Base-by-base conservation (phyloP, 1,140 invertebrate species). In the Drosophila prosaltans region DNA sequence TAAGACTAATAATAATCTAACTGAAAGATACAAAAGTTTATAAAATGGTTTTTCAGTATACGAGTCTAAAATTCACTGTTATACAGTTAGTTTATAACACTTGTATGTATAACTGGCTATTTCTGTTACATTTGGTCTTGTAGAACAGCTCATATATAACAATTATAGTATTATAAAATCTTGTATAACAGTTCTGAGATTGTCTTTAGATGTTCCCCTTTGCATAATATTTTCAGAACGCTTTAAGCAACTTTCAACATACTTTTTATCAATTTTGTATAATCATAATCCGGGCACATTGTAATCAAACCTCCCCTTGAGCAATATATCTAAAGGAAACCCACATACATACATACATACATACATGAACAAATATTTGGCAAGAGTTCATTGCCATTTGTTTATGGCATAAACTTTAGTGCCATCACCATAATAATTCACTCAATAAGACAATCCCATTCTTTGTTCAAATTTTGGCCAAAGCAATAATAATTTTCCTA, bases 381-480 rank as follows among this genome's bases (percentile, higher is more conserved):
- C 41, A 66, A 54, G 58, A 74, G 79, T 82, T 81, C 59, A 82
- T 72, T 74, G 74, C 51, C 78, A 67, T 74, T 64, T 69, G 28
- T 63, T 45, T 58, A 48, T 40, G 64, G 51, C 48, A 78, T 82
- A 71, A 74, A 78, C 82, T 82, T 69, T 8, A 7, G 36, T 21
- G 9, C 40, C 26, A 21, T 39, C 36, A 24, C 59, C 48, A 67
- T 58, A 69, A 79, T 79, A 75, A 76, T 39, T 79, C 69, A 70
- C 45, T 61, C 41, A 69, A 73, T 51, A 62, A 69, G 66, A 66
- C 65, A 58, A 73, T 79, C 61, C 61, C 60, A 61, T 66, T 51
- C 79, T 76, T 85, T 85, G 83, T 82, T 88, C 69, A 79, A 85
- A 76, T 85, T 85, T 85, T 82, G 82, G 82, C 24, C 82, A 82